Percentiles rank a stretch among this genome's conserved stretches.
Conservation (phyloP, 2,888 invertebrate genomes). For the Minunthozetes semirufus region DNA sequence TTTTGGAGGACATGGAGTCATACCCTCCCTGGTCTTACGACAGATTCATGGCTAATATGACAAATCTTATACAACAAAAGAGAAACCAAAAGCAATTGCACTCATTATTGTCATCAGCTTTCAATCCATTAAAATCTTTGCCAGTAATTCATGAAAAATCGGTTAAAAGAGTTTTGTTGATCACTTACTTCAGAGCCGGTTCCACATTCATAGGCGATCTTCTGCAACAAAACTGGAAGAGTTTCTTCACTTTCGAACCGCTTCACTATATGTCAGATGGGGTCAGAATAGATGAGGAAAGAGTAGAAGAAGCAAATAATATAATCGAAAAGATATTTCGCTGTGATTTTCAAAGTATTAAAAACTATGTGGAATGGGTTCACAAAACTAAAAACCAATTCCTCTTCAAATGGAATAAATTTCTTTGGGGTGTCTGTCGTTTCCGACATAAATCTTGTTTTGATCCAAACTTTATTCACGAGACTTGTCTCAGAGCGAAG, state of each 20-base stretch:
- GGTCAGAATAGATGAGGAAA: slow-evolving; percentile 31
- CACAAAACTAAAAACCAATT: slow-evolving; percentile 49
- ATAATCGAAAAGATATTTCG: slow-evolving; percentile 39
- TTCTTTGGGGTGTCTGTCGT: slow-evolving; percentile 73
- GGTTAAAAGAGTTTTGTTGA: slow-evolving; percentile 58
- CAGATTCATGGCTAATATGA: slow-evolving; percentile 21
- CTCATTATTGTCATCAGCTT: not conserved
- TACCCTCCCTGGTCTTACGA: slow-evolving; percentile 19
- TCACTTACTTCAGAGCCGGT: slow-evolving; percentile 85
- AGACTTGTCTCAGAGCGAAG: slow-evolving; percentile 39
- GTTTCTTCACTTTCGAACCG: slow-evolving; percentile 85
- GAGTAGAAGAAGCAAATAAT: slow-evolving; percentile 37
- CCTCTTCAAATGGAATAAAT: slow-evolving; percentile 74
- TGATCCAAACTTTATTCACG: slow-evolving; percentile 52
- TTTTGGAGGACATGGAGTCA: not conserved
- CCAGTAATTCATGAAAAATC: slow-evolving; percentile 31
- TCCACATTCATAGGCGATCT: slow-evolving; percentile 71
- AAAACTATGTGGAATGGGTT: slow-evolving; percentile 42
- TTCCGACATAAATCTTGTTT: slow-evolving; percentile 61
- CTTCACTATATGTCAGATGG: slow-evolving; percentile 47
- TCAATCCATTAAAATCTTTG: slow-evolving; percentile 37
- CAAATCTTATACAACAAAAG: not conserved
- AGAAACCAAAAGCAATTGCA: slow-evolving; percentile 3
- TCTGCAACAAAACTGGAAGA: slow-evolving; percentile 63
- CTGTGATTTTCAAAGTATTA: slow-evolving; percentile 38